Conservation (phyloP, 2,888 invertebrate species). For the Drosophila ustulata region DNA sequence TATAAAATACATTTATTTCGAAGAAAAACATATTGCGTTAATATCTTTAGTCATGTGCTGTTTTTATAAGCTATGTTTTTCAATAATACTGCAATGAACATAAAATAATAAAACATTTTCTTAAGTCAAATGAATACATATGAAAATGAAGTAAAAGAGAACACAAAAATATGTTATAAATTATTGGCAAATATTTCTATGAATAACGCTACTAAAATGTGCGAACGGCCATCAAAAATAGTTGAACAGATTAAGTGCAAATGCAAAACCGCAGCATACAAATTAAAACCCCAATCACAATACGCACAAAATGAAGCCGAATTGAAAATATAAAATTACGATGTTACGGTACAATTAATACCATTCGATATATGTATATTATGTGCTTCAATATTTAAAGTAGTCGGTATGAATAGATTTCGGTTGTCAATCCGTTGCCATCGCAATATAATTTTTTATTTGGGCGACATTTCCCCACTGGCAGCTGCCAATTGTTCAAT, state of each 20-base stretch:
- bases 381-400: constrained; percentile 59
- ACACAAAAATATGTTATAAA: too few relatives aligned
- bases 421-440: constrained; percentile 28
- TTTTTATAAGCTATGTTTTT: too few relatives aligned
- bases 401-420: constrained; percentile 56
- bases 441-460: constrained; percentile 4
- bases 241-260: constrained; percentile 1
- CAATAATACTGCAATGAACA: too few relatives aligned
- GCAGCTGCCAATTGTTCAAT: constrained; percentile 77
- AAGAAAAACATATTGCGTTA: too few relatives aligned
- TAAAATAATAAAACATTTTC: too few relatives aligned
- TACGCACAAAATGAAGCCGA: constrained; percentile 43
- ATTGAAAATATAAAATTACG: constrained; percentile 19
- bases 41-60: too few relatives aligned
- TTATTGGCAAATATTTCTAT: background rate
- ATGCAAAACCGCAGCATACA: constrained; percentile 16
- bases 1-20: too few relatives aligned
- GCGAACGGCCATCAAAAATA: background rate
- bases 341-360: constrained; percentile 39
- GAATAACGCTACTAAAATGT: background rate
- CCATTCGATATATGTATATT: constrained; percentile 11
- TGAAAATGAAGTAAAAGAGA: too few relatives aligned
- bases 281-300: constrained; percentile 53
- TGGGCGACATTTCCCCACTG: constrained; percentile 59
- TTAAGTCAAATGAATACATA: too few relatives aligned